phyloP scores from a whole-genome alignment of 2,113 vertebrate species.

The Geococcyx californianus region DNA sequence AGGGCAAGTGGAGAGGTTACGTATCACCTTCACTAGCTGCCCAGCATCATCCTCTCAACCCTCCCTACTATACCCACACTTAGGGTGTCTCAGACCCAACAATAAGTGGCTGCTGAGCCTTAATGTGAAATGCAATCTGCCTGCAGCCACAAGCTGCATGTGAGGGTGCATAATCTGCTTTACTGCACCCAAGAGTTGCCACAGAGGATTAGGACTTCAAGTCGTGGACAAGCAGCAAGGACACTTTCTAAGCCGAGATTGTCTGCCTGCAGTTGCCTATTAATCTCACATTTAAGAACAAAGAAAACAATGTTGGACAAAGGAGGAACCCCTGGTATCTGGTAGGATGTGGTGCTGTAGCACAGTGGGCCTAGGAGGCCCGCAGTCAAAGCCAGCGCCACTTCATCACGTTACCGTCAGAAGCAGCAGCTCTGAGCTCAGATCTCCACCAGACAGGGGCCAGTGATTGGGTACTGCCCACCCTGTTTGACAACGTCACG shows the following conservation, averaged over 20 bases:
- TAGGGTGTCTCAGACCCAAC: not conserved
- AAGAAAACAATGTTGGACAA: not conserved
- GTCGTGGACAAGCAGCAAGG: not conserved
- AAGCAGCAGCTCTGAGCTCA: not conserved
- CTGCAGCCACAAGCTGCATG: not conserved
- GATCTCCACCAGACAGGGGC: rapidly evolving
- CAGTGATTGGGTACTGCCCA: not conserved
- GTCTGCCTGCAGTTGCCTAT: not conserved
- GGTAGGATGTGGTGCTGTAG: not conserved
- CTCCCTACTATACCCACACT: no score
- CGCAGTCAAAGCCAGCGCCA: not conserved
- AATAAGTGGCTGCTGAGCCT: no score
- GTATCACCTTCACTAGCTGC: not conserved
- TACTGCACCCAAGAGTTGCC: not conserved
- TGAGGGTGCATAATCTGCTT: not conserved
- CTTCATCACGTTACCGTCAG: rapidly evolving
- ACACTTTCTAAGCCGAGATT: not conserved
- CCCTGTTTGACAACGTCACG: rapidly evolving
- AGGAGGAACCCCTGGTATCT: not conserved
- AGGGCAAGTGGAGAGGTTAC: not conserved
- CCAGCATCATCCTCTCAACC: not conserved
- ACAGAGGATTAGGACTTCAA: not conserved
- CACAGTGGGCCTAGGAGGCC: not conserved
- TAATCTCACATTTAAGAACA: not conserved
- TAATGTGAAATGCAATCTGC: not conserved